Percentiles rank a stretch among this genome's conserved stretches.
phyloP scores from a whole-genome alignment of 2,888 invertebrate species.

The Hyppa rectilinea region DNA sequence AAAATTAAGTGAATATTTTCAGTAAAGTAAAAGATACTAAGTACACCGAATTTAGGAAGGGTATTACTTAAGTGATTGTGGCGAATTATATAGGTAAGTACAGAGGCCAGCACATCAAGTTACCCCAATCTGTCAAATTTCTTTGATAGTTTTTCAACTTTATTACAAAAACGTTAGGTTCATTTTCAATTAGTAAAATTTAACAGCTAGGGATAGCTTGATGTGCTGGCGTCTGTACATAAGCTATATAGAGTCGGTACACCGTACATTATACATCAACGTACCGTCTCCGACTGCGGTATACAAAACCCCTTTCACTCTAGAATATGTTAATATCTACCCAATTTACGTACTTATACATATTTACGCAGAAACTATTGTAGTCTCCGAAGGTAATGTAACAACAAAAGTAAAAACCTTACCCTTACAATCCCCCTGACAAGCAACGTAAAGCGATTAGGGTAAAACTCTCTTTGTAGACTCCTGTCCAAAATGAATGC shows the following conservation, averaged over 20 bases:
- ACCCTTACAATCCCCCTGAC: slow-evolving; percentile 11
- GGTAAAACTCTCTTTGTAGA: slow-evolving; percentile 18
- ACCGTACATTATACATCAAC: background rate
- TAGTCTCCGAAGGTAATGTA: background rate
- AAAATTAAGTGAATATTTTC: background rate
- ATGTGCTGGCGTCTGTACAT: no score
- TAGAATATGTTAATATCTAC: background rate
- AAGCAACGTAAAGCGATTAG: slow-evolving; percentile 34
- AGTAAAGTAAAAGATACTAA: background rate
- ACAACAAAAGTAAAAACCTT: slow-evolving; percentile 32
- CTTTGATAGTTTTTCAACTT: no score
- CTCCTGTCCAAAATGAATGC: slow-evolving; percentile 2
- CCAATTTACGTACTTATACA: background rate
- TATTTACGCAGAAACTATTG: slow-evolving; percentile 5
- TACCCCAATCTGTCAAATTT: no score
- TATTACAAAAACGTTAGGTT: no score
- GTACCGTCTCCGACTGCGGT: no score
- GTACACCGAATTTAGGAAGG: background rate
- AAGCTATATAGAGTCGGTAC: background rate
- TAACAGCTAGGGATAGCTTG: no score
- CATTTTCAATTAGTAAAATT: no score
- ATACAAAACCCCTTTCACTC: background rate
- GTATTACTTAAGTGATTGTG: background rate
- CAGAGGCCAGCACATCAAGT: no score
- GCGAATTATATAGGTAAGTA: slow-evolving; percentile 12